Evolutionary conservation across 2,888 invertebrate genomes (phyloP).

Genomic region (Eucera pruinosa): DNA sequence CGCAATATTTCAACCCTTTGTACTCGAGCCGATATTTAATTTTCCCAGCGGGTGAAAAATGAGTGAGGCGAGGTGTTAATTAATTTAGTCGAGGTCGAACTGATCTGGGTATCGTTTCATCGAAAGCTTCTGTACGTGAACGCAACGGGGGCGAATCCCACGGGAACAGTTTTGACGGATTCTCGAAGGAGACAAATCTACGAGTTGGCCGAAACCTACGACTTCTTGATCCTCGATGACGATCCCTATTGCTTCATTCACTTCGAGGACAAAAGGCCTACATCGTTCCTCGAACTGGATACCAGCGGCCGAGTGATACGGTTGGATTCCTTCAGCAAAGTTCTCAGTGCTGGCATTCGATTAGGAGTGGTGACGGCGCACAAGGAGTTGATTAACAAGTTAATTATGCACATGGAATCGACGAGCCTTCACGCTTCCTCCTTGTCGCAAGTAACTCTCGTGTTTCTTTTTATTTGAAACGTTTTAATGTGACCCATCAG

Average conservation of each 20-base stretch:
- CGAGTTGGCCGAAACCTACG: constrained; percentile 89
- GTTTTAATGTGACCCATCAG: too few relatives aligned
- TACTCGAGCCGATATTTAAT: too few relatives aligned
- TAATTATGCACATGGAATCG: constrained; percentile 89
- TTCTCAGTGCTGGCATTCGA: constrained; percentile 89
- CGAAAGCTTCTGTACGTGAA: constrained; percentile 90
- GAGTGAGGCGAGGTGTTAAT: too few relatives aligned
- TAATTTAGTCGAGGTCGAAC: too few relatives aligned
- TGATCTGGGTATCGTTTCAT: constrained; percentile 66
- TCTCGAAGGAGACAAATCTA: constrained; percentile 89
- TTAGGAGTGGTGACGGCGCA: constrained; percentile 91
- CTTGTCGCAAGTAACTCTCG: constrained; percentile 87
- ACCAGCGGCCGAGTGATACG: constrained; percentile 90
- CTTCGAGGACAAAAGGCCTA: constrained; percentile 87
- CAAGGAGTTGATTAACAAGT: constrained; percentile 86
- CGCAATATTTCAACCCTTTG: too few relatives aligned
- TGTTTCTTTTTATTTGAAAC: too few relatives aligned
- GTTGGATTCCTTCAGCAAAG: constrained; percentile 92
- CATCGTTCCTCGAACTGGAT: constrained; percentile 90
- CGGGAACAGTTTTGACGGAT: constrained; percentile 88
- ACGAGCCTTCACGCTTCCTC: constrained; percentile 87
- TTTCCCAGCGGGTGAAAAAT: too few relatives aligned
- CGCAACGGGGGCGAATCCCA: constrained; percentile 92
- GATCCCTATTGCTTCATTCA: constrained; percentile 92
- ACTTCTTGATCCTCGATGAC: constrained; percentile 92